A percentile compares a stretch with the other conserved stretches of the same genome.
phyloP scores from a whole-genome alignment of 2,888 invertebrate species.

The Cheilosia urbana region DNA sequence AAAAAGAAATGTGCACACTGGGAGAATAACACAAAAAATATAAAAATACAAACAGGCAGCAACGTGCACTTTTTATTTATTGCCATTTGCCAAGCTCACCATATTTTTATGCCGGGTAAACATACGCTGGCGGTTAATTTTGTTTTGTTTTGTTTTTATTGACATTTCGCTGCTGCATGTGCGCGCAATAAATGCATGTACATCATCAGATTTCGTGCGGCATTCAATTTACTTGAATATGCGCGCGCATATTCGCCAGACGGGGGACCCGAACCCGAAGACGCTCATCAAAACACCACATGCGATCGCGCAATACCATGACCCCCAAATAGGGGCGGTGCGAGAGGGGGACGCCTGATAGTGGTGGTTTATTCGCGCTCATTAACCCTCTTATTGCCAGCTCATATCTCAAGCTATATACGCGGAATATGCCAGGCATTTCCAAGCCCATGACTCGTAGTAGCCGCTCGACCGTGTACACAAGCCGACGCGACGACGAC shows the following conservation, averaged over 20 bases:
- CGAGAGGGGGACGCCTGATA: not conserved
- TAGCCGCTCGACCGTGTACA: constrained; percentile 57
- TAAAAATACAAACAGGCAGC: constrained; percentile 27
- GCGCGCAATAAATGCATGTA: constrained; percentile 58
- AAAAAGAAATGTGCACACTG: constrained; percentile 45
- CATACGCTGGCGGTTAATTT: constrained; percentile 41
- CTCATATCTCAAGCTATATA: constrained; percentile 64
- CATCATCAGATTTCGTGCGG: constrained; percentile 61
- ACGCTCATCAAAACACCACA: constrained; percentile 48
- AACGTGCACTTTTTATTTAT: constrained; percentile 47
- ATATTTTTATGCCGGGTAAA: constrained; percentile 66
- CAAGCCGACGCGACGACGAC: not conserved
- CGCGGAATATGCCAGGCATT: constrained; percentile 66
- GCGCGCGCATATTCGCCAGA: constrained; percentile 22
- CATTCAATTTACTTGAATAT: constrained; percentile 48
- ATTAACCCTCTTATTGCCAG: constrained; percentile 67
- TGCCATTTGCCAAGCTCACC: constrained; percentile 34
- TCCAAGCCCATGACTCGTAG: constrained; percentile 40
- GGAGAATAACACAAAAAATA: constrained; percentile 24
- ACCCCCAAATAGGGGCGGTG: constrained; percentile 15
- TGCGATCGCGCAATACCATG: constrained; percentile 64
- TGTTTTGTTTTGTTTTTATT: constrained; percentile 44
- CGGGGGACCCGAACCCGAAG: not conserved
- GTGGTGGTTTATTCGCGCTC: constrained; percentile 45
- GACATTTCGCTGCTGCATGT: constrained; percentile 60